phyloP scores from a whole-genome alignment of 1,140 invertebrate species.

The Myzus persicae region DNA sequence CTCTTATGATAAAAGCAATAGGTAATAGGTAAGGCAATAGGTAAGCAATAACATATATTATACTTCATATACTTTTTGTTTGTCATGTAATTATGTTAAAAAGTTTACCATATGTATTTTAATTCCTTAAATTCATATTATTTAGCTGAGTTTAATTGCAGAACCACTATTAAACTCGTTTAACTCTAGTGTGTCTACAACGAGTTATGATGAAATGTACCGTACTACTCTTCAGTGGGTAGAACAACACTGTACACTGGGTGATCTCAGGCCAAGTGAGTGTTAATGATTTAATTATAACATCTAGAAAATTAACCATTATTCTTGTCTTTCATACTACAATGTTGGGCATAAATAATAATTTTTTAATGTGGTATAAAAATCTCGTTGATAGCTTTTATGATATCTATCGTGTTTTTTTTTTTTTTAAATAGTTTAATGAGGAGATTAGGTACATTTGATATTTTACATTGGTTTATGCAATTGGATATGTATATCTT shows the following conservation, averaged over 20 bases:
- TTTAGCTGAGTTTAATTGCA: constrained; percentile 89
- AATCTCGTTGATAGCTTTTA: neutral
- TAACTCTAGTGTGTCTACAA: constrained; percentile 88
- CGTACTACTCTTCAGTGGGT: constrained; percentile 91
- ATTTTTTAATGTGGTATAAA: neutral
- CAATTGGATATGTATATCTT: no score
- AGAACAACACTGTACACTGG: constrained; percentile 93
- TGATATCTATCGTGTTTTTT: no score
- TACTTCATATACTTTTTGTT: neutral
- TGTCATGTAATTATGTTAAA: constrained; percentile 49
- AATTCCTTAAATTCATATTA: constrained; percentile 55
- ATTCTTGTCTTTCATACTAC: neutral
- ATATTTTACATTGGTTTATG: neutral
- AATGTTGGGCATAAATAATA: neutral
- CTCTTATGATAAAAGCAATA: neutral
- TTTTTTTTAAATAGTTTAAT: no score
- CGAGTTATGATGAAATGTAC: constrained; percentile 89
- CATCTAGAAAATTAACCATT: neutral
- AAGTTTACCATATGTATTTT: neutral
- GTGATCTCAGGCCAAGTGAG: constrained; percentile 89
- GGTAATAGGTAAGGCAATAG: no score
- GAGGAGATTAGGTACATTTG: neutral
- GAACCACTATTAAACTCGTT: constrained; percentile 88
- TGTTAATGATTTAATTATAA: constrained; percentile 38
- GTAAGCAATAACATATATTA: no score